Evolutionary conservation across 2,113 vertebrate species (phyloP).

Genomic region (Oophaga pumilio): DNA sequence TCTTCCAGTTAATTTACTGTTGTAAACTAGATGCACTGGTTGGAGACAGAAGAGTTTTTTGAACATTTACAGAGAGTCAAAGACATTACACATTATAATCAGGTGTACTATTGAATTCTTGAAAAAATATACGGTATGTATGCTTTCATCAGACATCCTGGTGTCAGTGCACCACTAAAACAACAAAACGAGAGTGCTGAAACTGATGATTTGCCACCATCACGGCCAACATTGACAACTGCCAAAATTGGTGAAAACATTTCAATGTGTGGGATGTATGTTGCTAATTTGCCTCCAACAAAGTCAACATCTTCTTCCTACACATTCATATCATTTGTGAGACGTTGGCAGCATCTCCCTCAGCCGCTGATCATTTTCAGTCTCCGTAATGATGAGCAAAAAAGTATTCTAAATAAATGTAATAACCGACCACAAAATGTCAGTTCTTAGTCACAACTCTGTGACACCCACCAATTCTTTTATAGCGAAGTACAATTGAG

Average conservation of each 20-base stretch:
- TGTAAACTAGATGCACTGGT: background rate
- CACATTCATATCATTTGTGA: conserved; percentile 2
- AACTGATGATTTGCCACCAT: background rate
- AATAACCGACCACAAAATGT: conserved; percentile 31
- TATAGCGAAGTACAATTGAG: conserved; percentile 32
- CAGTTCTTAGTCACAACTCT: conserved; percentile 31
- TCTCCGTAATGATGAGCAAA: background rate
- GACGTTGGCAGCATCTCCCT: conserved; percentile 16
- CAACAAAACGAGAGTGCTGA: background rate
- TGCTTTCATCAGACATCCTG: background rate
- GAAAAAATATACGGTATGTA: background rate
- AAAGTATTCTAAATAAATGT: conserved; percentile 40
- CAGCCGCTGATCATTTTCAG: conserved; percentile 47
- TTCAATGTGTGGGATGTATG: background rate
- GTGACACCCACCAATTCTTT: conserved; percentile 10
- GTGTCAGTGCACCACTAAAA: background rate
- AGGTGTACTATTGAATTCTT: background rate
- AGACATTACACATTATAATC: too few relatives aligned
- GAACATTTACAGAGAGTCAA: background rate
- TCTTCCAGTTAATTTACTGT: too few relatives aligned
- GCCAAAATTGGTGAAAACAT: conserved; percentile 27
- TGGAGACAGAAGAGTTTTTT: background rate
- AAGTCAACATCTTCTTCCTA: conserved; percentile 16
- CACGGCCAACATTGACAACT: background rate
- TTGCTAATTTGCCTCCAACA: conserved; percentile 33